Base-by-base conservation (phyloP, 2,888 invertebrate species). In the Hartigia nigra region DNA sequence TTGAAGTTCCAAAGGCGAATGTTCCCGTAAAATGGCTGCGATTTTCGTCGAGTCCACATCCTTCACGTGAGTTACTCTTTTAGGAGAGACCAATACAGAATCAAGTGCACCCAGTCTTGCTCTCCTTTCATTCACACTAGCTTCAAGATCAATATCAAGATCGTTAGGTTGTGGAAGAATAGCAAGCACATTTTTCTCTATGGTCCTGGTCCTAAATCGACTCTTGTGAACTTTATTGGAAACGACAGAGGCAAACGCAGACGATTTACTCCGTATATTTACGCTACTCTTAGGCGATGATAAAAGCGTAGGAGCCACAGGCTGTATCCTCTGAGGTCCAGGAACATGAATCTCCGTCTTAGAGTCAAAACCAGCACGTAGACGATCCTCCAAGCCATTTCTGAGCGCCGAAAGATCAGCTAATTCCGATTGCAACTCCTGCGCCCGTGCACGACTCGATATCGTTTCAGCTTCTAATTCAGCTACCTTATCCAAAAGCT, bases 1-100 rank as follows among this genome's bases (percentile, higher is more conserved):
- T 92, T 96, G 96, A 89, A 97, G 93, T 92, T 97, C 96, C 85
- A 97, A 92, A 80, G 96, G 95, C 92, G 96, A 96, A 87, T 95
- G 94, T 93, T 97, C 97, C 87, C 94, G 94, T 88, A 97, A 94
- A 92, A 97, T 97, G 92, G 97, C 97, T 88, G 95, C 94, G 91
- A 97, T 95, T 92, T 96, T 96, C 88, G 93, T 94, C 80, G 95
- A 93, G 92, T 96, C 95, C 23, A 95, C 95, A 79, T 94, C 93
- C 84, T 94, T 92, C 82, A 95, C 94, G 89, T 94, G 94, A 81
- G 94, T 93, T 82, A 94, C 92, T 36, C 94, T 93, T 81, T 93
- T 90, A 32, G 95, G 95, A 72, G 95, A 94, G 83, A 94, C 94
- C 74, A 97, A 93, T 86, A 95, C 93, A 76, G 93, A 93, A 92